Evolutionary conservation across 2,888 invertebrate genomes (phyloP).

Genomic region (Phortica magna): DNA sequence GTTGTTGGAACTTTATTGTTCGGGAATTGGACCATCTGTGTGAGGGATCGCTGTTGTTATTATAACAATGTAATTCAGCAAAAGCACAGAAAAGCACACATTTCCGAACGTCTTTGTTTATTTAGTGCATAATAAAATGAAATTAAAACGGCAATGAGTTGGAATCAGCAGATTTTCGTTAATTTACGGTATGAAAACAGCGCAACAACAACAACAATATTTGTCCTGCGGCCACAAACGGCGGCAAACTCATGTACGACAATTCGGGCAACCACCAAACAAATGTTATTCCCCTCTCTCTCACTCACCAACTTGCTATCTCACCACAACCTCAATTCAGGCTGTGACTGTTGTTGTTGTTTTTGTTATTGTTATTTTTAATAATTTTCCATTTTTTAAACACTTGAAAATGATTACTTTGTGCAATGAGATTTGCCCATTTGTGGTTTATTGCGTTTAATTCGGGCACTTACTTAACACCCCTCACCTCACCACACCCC

Average conservation of each 20-base stretch:
- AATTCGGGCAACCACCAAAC: slow-evolving; percentile 23
- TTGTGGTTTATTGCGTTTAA: slow-evolving; percentile 44
- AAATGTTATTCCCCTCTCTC: not conserved
- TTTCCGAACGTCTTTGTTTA: slow-evolving; percentile 61
- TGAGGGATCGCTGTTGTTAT: slow-evolving; percentile 34
- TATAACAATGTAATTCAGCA: slow-evolving; percentile 30
- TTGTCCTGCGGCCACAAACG: slow-evolving; percentile 49
- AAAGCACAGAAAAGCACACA: not conserved
- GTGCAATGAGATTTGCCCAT: slow-evolving; percentile 28
- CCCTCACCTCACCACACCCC: not conserved
- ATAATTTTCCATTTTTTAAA: slow-evolving; percentile 71
- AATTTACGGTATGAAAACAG: slow-evolving; percentile 61
- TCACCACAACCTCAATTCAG: not conserved
- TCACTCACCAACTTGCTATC: slow-evolving; percentile 36
- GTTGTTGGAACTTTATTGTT: not conserved
- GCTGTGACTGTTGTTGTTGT: not conserved
- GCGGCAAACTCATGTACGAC: not conserved
- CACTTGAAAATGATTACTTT: slow-evolving; percentile 60
- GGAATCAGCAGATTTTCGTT: slow-evolving; percentile 78
- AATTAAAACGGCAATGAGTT: slow-evolving; percentile 78
- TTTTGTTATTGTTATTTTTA: slow-evolving; percentile 66
- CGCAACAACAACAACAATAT: slow-evolving; percentile 31
- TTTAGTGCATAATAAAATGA: slow-evolving; percentile 75
- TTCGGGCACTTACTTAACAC: slow-evolving; percentile 20
- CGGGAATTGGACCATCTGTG: slow-evolving; percentile 65